Conservation (phyloP, 2,888 invertebrate genomes). For the Julus scanicus region DNA sequence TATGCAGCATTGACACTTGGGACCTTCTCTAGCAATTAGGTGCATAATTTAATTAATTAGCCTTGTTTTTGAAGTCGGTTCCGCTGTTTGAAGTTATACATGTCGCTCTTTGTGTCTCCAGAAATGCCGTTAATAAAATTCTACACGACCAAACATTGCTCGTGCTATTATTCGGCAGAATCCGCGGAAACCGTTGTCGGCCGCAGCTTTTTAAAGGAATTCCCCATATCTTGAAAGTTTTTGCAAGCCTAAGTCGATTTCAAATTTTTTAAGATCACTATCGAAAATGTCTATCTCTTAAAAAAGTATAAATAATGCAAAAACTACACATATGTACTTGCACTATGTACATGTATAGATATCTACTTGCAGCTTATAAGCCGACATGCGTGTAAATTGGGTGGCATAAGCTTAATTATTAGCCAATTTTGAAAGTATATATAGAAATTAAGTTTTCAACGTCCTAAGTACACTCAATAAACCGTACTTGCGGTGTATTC, state of each 20-base stretch:
- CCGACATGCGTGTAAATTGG: too few relatives aligned
- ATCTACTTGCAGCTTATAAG: too few relatives aligned
- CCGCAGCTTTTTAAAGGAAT: not conserved
- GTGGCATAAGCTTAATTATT: too few relatives aligned
- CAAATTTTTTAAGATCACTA: too few relatives aligned
- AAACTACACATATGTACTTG: too few relatives aligned
- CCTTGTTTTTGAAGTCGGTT: not conserved
- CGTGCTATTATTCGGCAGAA: not conserved
- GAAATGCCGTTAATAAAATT: not conserved
- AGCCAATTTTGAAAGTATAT: too few relatives aligned
- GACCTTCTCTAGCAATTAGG: not conserved
- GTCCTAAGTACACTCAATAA: too few relatives aligned
- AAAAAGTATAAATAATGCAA: too few relatives aligned
- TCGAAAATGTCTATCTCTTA: too few relatives aligned
- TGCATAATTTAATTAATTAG: slow-evolving; percentile 5
- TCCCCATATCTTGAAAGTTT: not conserved
- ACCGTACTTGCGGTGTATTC: too few relatives aligned
- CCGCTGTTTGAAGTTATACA: not conserved
- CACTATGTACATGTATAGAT: too few relatives aligned
- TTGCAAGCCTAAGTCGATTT: not conserved
- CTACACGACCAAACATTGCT: not conserved
- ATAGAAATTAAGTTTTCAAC: too few relatives aligned
- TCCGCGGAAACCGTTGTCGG: not conserved
- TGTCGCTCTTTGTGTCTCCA: not conserved
- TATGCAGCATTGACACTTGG: not conserved